Conservation (phyloP, 2,888 invertebrate species). For the Sinohyriopsis cumingii region DNA sequence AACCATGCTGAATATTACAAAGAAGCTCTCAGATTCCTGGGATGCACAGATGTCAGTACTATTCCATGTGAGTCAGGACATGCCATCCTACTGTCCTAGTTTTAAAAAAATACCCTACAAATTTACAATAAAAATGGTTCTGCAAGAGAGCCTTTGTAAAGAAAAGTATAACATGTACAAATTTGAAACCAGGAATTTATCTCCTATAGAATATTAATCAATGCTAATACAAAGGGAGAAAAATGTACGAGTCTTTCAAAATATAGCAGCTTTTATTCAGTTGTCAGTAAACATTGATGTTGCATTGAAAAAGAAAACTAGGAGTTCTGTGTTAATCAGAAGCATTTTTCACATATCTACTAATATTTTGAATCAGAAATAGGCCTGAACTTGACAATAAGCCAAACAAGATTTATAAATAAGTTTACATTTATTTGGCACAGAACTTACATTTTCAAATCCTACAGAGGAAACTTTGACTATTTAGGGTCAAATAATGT, state of each 20-base stretch:
- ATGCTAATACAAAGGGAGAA: neutral
- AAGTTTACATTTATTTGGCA: too few relatives aligned
- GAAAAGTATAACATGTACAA: conserved; percentile 1
- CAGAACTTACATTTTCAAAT: too few relatives aligned
- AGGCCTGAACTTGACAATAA: too few relatives aligned
- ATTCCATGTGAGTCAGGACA: conserved; percentile 73
- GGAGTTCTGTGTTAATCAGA: too few relatives aligned
- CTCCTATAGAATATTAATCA: neutral
- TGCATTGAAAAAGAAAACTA: too few relatives aligned
- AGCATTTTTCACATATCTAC: too few relatives aligned
- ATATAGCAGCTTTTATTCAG: neutral
- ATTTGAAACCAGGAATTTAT: neutral
- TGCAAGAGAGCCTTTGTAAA: neutral
- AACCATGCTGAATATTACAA: conserved; percentile 94
- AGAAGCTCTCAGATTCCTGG: conserved; percentile 86
- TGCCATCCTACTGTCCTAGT: neutral
- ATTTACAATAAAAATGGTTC: neutral
- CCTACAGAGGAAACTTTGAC: too few relatives aligned
- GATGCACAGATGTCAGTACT: conserved; percentile 82
- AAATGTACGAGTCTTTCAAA: neutral
- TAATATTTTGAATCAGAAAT: too few relatives aligned
- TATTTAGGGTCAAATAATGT: too few relatives aligned
- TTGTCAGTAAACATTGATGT: too few relatives aligned
- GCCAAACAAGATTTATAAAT: too few relatives aligned
- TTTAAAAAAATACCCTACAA: conserved; percentile 2